Evolutionary conservation across 2,888 invertebrate genomes (phyloP).

Genomic region (Toxonevra muliebris): DNA sequence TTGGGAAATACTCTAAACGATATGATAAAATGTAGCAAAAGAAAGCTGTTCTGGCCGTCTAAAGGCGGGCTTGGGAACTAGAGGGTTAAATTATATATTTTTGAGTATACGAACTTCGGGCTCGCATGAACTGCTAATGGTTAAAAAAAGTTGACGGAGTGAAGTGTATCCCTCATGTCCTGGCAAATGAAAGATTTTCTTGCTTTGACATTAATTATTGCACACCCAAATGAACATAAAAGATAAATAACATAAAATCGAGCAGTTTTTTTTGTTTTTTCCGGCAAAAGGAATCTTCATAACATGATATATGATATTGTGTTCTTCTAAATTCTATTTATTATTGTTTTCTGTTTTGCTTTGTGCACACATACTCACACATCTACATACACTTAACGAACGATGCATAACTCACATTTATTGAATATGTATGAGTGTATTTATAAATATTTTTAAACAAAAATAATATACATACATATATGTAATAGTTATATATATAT

Average conservation of each 20-base stretch:
- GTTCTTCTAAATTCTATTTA: background rate
- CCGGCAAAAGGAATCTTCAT: background rate
- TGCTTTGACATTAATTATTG: too few relatives aligned
- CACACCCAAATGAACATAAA: conserved; percentile 6
- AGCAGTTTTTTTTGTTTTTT: too few relatives aligned
- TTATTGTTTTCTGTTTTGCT: background rate
- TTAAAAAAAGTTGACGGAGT: too few relatives aligned
- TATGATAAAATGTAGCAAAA: too few relatives aligned
- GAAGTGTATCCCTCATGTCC: too few relatives aligned
- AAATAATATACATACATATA: conserved; percentile 30
- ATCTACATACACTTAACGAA: background rate
- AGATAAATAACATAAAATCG: conserved; percentile 12
- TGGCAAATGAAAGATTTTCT: too few relatives aligned
- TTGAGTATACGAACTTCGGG: too few relatives aligned
- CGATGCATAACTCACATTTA: conserved; percentile 4
- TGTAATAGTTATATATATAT: conserved; percentile 23
- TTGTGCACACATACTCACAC: background rate
- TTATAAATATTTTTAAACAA: conserved; percentile 22
- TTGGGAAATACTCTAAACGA: too few relatives aligned
- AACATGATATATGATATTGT: background rate
- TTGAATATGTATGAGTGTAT: conserved; percentile 12
- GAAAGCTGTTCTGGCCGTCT: too few relatives aligned
- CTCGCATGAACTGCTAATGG: too few relatives aligned
- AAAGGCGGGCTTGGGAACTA: too few relatives aligned
- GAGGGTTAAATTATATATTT: too few relatives aligned